These are phyloP conservation scores for Hydrozoanthus tunicans DNA, from an alignment of 64 coral and sea anemone species.

Conservation along the genomic window DNA sequence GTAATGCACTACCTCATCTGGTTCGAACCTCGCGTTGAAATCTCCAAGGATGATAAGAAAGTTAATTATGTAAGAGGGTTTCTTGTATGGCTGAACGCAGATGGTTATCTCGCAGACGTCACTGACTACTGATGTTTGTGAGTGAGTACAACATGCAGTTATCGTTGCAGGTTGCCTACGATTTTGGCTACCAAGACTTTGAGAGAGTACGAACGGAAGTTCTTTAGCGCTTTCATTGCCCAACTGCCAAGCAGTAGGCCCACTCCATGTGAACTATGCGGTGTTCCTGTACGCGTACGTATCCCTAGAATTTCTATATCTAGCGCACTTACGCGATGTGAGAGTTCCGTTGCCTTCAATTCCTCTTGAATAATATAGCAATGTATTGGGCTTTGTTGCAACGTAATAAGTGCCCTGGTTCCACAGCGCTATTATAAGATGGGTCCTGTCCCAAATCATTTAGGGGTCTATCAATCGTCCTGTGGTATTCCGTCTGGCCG, in stretches of 20 bases:
- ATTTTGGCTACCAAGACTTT: background rate
- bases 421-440: background rate
- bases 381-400: background rate
- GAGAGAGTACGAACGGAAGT: background rate
- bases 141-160: background rate
- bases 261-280: background rate
- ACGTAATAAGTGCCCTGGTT: background rate
- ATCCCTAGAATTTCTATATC: no score
- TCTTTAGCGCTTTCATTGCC: background rate
- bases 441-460: background rate
- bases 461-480: background rate
- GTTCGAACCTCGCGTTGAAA: slow-evolving; percentile 3
- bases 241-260: background rate
- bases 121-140: background rate
- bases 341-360: background rate
- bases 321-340: no score
- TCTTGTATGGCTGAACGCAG: background rate
- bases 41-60: background rate
- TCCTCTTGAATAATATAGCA: background rate
- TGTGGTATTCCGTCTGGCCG: background rate
- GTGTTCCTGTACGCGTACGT: no score
- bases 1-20: background rate
- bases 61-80: background rate
- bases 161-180: background rate
- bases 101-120: background rate